A percentile compares a stretch with the other conserved stretches of the same genome.
These are phyloP conservation scores for Dreissena polymorpha DNA, from an alignment of 1,140 invertebrate genomes.

Conservation along the genomic window DNA sequence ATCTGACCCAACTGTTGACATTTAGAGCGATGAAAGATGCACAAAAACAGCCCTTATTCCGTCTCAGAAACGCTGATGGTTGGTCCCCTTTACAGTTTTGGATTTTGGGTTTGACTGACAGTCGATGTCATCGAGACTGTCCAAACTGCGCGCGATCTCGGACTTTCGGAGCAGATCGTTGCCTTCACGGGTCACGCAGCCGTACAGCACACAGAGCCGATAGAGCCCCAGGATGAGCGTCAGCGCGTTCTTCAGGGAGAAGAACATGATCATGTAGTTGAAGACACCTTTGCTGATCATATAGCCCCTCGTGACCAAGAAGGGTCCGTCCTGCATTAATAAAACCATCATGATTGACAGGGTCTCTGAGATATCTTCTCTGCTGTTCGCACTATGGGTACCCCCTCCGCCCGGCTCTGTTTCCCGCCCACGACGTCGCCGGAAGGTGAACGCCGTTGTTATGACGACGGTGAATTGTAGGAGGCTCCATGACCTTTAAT, in stretches of 20 bases:
- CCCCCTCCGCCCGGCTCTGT: not conserved
- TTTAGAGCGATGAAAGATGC: too few relatives aligned
- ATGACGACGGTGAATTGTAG: slow-evolving; percentile 48
- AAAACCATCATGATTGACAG: slow-evolving; percentile 46
- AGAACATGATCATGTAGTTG: slow-evolving; percentile 47
- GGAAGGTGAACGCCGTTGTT: slow-evolving; percentile 35
- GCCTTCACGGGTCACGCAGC: slow-evolving; percentile 27
- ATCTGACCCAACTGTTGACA: too few relatives aligned
- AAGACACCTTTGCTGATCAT: slow-evolving; percentile 1
- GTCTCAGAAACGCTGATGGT: too few relatives aligned
- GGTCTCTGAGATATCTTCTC: slow-evolving; percentile 29
- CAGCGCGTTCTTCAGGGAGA: slow-evolving; percentile 34
- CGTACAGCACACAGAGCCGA: slow-evolving; percentile 35
- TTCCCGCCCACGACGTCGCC: not conserved
- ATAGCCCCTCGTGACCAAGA: slow-evolving; percentile 16
- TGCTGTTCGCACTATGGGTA: too few relatives aligned
- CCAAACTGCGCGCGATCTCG: slow-evolving; percentile 36
- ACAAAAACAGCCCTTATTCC: too few relatives aligned
- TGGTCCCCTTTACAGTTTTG: too few relatives aligned
- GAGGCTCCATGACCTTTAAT: slow-evolving; percentile 26
- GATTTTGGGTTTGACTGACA: not conserved
- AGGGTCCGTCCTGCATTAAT: slow-evolving; percentile 54
- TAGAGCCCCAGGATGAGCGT: slow-evolving; percentile 37
- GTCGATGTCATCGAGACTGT: slow-evolving; percentile 17
- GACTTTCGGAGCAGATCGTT: slow-evolving; percentile 41